Conservation (phyloP, 2,797 vertebrate species). For the Steatocranus sp. region DNA sequence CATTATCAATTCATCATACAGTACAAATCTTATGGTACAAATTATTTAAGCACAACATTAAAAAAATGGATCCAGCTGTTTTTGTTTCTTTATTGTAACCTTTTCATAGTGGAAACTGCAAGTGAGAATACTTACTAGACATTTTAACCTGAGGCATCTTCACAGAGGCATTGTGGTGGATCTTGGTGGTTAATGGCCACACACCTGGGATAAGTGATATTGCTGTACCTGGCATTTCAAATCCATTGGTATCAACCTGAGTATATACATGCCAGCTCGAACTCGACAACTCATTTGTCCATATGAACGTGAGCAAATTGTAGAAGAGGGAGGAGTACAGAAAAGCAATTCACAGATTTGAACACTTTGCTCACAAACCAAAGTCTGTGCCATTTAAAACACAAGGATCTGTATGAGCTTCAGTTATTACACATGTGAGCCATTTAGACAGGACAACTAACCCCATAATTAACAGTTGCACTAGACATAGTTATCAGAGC, state of each 20-base stretch:
- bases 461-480: background rate
- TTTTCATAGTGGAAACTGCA: conserved; percentile 1
- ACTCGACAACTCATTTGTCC: background rate
- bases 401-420: background rate
- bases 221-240: conserved; percentile 38
- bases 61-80: conserved; percentile 14
- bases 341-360: background rate
- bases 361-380: background rate
- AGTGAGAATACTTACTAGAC: conserved; percentile 34
- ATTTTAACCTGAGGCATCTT: conserved; percentile 66
- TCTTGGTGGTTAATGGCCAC: conserved; percentile 19
- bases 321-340: background rate
- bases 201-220: conserved; percentile 37
- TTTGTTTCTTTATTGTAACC: conserved; percentile 11
- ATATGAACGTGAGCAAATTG: background rate
- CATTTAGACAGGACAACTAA: background rate
- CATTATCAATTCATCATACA: conserved; percentile 19
- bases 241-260: conserved; percentile 45
- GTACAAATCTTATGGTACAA: conserved; percentile 51
- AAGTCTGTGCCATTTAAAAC: background rate
- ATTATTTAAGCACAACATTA: conserved; percentile 29
- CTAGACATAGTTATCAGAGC: background rate
- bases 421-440: background rate
- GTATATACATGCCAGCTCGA: background rate
- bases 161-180: conserved; percentile 57